Evolutionary conservation across 2,797 vertebrate genomes (phyloP).

Genomic region (Lindbergichthys nudifrons): DNA sequence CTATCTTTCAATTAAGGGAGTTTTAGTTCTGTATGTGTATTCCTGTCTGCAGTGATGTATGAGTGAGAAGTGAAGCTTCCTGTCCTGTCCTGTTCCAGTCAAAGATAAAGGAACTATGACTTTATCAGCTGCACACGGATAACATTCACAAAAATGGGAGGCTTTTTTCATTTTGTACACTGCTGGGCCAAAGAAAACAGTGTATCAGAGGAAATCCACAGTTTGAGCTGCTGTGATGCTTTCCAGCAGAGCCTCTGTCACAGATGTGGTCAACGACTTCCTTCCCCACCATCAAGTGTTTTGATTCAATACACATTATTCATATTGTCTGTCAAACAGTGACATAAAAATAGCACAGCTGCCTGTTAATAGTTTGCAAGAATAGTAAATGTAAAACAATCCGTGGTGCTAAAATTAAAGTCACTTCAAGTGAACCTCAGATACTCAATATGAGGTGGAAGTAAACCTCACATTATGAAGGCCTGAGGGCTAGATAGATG

Average conservation of each 20-base stretch:
- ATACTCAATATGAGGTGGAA: neutral
- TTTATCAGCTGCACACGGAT: constrained; percentile 30
- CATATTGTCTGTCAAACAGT: constrained; percentile 18
- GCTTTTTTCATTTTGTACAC: constrained; percentile 29
- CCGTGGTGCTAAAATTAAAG: neutral
- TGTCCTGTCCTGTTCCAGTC: constrained; percentile 26
- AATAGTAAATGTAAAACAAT: constrained; percentile 9
- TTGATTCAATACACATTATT: constrained; percentile 31
- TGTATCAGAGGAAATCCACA: constrained; percentile 47
- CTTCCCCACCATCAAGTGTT: constrained; percentile 39
- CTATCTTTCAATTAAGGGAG: neutral
- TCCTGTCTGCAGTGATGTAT: neutral
- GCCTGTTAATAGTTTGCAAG: neutral
- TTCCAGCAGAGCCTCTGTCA: constrained; percentile 30
- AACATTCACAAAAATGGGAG: constrained; percentile 1
- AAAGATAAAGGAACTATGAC: constrained; percentile 21
- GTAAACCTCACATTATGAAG: neutral
- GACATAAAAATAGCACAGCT: constrained; percentile 30
- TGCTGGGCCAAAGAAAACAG: constrained; percentile 58
- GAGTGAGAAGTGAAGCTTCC: constrained; percentile 13
- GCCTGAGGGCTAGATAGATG: constrained; percentile 25
- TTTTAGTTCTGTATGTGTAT: constrained; percentile 5
- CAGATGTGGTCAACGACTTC: constrained; percentile 58
- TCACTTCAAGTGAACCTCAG: neutral
- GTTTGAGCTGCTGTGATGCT: constrained; percentile 26